A percentile compares a stretch with the other conserved stretches of the same genome.
Conservation (phyloP, 2,888 invertebrate species). For the Phaedon cochleariae region DNA sequence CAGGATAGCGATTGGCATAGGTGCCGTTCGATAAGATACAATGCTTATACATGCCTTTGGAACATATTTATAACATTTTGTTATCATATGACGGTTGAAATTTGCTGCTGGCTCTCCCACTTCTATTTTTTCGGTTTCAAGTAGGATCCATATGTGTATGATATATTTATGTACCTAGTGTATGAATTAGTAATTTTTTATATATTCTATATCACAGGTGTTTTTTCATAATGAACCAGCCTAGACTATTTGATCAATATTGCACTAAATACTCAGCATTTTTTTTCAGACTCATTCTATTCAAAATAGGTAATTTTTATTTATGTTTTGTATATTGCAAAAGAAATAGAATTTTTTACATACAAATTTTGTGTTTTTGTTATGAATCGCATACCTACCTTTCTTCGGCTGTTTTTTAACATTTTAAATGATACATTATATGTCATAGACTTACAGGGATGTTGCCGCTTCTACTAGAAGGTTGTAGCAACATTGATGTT, state of each 20-base stretch:
- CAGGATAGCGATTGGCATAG: too few species aligned
- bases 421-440: too few species aligned
- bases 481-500: too few species aligned
- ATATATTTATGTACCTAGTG: neutral
- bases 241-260: neutral
- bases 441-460: too few species aligned
- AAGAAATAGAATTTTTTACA: neutral
- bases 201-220: neutral
- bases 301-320: neutral
- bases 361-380: neutral
- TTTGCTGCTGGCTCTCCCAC: too few species aligned
- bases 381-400: neutral
- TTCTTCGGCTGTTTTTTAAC: too few species aligned
- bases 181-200: neutral
- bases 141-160: neutral
- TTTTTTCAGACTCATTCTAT: neutral
- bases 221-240: neutral
- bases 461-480: too few species aligned
- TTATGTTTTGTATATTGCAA: neutral
- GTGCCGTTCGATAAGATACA: too few species aligned
- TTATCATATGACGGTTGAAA: too few species aligned
- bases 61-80: too few species aligned
- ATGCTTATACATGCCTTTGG: too few species aligned
- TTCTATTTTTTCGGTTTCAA: neutral
- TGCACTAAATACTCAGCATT: slow-evolving; percentile 1